Evolutionary conservation across 2,797 vertebrate species (phyloP).

Genomic region (Artibeus lituratus): DNA sequence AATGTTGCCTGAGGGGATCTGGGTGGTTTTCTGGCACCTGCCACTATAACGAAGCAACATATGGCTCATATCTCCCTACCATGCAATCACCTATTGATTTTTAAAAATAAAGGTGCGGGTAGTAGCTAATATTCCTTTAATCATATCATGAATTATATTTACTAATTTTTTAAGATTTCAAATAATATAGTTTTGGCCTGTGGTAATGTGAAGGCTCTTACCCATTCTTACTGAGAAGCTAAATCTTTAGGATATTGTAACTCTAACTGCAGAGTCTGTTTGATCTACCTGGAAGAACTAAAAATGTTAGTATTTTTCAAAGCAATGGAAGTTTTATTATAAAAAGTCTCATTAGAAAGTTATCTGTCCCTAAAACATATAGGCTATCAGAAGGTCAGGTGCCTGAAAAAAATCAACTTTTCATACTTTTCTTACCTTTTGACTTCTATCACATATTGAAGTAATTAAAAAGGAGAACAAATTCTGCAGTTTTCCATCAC

Average conservation of each 20-base stretch:
- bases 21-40: neutral
- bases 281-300: slow-evolving; percentile 66
- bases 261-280: slow-evolving; percentile 74
- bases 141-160: neutral
- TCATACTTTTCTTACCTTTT: slow-evolving; percentile 51
- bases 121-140: neutral
- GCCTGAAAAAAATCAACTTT: slow-evolving; percentile 55
- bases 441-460: slow-evolving; percentile 44
- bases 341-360: slow-evolving; percentile 78
- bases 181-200: slow-evolving; percentile 80
- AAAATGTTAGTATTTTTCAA: slow-evolving; percentile 80
- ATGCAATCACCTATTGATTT: neutral
- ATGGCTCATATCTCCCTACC: neutral
- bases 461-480: slow-evolving; percentile 49
- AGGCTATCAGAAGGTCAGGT: slow-evolving; percentile 60
- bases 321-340: slow-evolving; percentile 78
- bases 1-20: neutral
- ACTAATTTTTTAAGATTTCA: slow-evolving; percentile 70
- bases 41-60: neutral
- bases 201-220: slow-evolving; percentile 74
- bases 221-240: slow-evolving; percentile 79
- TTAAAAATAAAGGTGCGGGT: neutral
- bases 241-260: slow-evolving; percentile 81
- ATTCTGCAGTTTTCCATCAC: neutral
- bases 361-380: slow-evolving; percentile 72